Conservation (phyloP, 2,888 invertebrate species). For the Lordiphosa fenestrarum region DNA sequence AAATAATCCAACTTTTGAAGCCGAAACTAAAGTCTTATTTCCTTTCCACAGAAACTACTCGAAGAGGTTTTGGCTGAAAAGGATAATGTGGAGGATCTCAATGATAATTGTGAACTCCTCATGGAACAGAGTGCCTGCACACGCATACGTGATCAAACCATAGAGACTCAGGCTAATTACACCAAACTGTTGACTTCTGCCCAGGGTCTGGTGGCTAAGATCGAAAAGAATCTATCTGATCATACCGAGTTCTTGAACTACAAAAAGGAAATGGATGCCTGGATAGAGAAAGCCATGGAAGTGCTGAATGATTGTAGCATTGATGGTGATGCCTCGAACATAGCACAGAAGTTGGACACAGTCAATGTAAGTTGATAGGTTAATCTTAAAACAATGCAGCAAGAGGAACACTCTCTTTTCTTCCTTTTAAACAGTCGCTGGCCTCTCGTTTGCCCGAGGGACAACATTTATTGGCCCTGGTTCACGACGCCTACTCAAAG, state of each 20-base stretch:
- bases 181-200: slow-evolving; percentile 88
- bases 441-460: slow-evolving; percentile 89
- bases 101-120: slow-evolving; percentile 91
- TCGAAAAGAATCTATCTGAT: slow-evolving; percentile 94
- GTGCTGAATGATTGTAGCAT: slow-evolving; percentile 91
- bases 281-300: slow-evolving; percentile 90
- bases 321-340: slow-evolving; percentile 88
- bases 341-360: slow-evolving; percentile 90
- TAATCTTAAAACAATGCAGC: too few species aligned
- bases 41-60: slow-evolving; percentile 82
- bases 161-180: slow-evolving; percentile 90
- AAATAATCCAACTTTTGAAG: neutral
- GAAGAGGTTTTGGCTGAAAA: slow-evolving; percentile 89
- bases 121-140: slow-evolving; percentile 93
- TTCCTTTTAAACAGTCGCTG: slow-evolving; percentile 59
- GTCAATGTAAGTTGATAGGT: slow-evolving; percentile 83
- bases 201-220: slow-evolving; percentile 90
- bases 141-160: slow-evolving; percentile 92
- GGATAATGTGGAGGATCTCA: slow-evolving; percentile 89
- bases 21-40: slow-evolving; percentile 18
- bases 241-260: slow-evolving; percentile 95
- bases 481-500: slow-evolving; percentile 92
- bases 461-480: slow-evolving; percentile 89
- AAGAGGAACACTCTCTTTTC: too few species aligned
- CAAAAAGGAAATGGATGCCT: slow-evolving; percentile 90